Conservation (phyloP, 92 coral and sea anemone genomes). For the Phymanthus crucifer region DNA sequence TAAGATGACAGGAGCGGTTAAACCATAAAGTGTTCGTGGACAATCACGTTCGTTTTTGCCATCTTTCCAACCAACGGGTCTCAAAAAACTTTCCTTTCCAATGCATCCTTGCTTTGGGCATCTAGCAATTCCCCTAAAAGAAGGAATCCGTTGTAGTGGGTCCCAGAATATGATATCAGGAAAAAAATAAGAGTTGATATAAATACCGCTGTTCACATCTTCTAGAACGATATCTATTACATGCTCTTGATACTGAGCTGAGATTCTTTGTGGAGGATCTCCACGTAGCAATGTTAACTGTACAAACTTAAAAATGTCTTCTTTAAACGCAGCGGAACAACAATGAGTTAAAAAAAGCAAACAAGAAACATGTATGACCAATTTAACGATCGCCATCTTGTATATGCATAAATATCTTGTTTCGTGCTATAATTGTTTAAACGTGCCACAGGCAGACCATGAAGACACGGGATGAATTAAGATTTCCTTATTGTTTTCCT, state of each 20-base stretch:
- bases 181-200: slow-evolving; percentile 26
- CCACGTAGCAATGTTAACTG: neutral
- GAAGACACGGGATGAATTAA: neutral
- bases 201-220: too few relatives aligned
- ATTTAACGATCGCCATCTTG: neutral
- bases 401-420: neutral
- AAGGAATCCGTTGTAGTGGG: slow-evolving; percentile 34
- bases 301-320: neutral
- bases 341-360: neutral
- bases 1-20: slow-evolving; percentile 36
- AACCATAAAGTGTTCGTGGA: slow-evolving; percentile 32
- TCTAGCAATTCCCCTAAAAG: slow-evolving; percentile 29
- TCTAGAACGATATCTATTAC: neutral
- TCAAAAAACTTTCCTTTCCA: slow-evolving; percentile 36
- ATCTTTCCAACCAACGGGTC: slow-evolving; percentile 56
- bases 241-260: neutral
- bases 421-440: neutral
- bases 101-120: slow-evolving; percentile 40
- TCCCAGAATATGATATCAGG: slow-evolving; percentile 46
- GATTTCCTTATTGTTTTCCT: neutral
- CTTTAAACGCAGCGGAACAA: neutral
- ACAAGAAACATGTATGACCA: neutral
- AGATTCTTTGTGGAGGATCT: neutral
- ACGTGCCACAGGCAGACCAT: neutral
- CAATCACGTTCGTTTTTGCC: slow-evolving; percentile 33